phyloP scores from a whole-genome alignment of 2,797 vertebrate genomes.

The Lophius americanus region DNA sequence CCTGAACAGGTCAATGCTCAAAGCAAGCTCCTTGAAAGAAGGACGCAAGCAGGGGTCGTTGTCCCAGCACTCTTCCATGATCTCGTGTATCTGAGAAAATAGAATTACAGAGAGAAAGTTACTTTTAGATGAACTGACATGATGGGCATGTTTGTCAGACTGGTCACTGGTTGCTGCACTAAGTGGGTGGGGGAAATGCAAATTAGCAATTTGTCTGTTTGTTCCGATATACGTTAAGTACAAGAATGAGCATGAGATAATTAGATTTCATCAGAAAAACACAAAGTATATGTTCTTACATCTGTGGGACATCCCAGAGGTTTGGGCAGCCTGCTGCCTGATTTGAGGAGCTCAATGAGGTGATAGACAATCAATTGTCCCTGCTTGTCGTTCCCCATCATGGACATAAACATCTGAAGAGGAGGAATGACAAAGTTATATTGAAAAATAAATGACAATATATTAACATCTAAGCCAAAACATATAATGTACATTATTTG shows the following conservation, averaged over 20 bases:
- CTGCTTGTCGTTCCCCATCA: slow-evolving; percentile 98
- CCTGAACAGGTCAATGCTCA: slow-evolving; percentile 80
- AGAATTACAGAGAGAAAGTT: background rate
- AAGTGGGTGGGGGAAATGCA: too few relatives aligned
- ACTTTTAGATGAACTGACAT: background rate
- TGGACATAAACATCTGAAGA: slow-evolving; percentile 94
- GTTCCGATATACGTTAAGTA: too few relatives aligned
- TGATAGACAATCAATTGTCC: slow-evolving; percentile 96
- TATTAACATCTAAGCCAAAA: too few relatives aligned
- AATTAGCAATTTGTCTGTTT: too few relatives aligned
- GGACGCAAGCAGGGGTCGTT: slow-evolving; percentile 74
- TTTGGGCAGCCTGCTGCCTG: slow-evolving; percentile 88
- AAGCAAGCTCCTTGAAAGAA: slow-evolving; percentile 78
- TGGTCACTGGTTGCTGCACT: too few relatives aligned
- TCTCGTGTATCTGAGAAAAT: slow-evolving; percentile 75
- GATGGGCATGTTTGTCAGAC: background rate
- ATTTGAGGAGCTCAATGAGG: slow-evolving; percentile 91
- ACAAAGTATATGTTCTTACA: slow-evolving; percentile 68
- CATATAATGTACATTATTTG: too few relatives aligned
- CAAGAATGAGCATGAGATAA: too few relatives aligned
- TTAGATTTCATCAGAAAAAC: background rate
- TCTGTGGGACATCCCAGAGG: slow-evolving; percentile 90
- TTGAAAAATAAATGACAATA: background rate
- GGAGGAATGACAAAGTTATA: background rate
- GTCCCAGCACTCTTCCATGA: slow-evolving; percentile 85